Conservation (phyloP, 2,797 vertebrate genomes). For the Poecilia wingei region DNA sequence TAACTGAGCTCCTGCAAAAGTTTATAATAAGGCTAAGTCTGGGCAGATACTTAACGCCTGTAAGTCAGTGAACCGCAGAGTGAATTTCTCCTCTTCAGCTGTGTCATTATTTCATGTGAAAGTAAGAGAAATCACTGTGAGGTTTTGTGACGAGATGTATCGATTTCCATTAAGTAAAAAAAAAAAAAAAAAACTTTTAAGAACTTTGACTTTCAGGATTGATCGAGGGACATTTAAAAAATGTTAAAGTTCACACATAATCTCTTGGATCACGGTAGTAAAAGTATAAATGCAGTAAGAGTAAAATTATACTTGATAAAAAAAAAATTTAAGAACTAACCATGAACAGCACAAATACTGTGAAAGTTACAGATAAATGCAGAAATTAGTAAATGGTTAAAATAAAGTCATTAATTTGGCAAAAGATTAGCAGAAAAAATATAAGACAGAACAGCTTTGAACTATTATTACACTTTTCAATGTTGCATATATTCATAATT, state of each 20-base stretch:
- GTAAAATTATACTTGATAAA: not conserved
- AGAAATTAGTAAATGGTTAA: not conserved
- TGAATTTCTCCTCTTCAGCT: conserved; percentile 2
- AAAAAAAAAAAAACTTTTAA: not conserved
- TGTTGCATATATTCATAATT: not conserved
- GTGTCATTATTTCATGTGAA: conserved; percentile 5
- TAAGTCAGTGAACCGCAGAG: not conserved
- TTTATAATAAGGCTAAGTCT: not conserved
- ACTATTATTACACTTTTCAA: not conserved
- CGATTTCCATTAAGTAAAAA: not conserved
- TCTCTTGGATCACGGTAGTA: not conserved
- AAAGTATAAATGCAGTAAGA: not conserved
- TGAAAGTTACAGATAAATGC: not conserved
- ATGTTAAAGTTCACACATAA: not conserved
- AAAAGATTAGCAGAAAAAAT: not conserved
- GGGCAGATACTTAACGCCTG: not conserved
- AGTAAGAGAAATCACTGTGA: not conserved
- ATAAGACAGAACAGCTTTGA: not conserved
- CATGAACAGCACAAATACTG: not conserved
- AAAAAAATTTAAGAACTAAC: not conserved
- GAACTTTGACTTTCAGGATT: not conserved
- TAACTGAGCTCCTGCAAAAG: conserved; percentile 22
- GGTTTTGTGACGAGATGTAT: conserved; percentile 4
- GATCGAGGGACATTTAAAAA: conserved; percentile 13
- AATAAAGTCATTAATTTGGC: not conserved